A percentile compares a stretch with the other conserved stretches of the same genome.
Conservation (phyloP, 2,888 invertebrate species). For the Napeogenes inachia region DNA sequence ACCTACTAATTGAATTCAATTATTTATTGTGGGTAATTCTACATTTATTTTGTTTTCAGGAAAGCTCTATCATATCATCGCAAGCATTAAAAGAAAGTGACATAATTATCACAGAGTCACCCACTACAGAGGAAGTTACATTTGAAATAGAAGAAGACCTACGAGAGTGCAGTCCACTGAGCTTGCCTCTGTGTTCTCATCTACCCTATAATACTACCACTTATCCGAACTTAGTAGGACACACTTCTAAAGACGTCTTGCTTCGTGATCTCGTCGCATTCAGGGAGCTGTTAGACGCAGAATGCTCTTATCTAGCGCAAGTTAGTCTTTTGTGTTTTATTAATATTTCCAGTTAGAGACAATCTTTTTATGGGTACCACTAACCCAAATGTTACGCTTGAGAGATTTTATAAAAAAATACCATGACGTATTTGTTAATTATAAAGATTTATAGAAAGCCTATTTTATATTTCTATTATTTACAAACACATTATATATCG, state of each 20-base stretch:
- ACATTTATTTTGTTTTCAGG: slow-evolving; percentile 44
- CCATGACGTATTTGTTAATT: too few relatives aligned
- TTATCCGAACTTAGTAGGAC: slow-evolving; percentile 88
- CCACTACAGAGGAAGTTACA: slow-evolving; percentile 60
- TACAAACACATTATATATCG: too few relatives aligned
- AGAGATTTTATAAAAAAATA: slow-evolving; percentile 9
- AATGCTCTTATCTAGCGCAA: slow-evolving; percentile 91
- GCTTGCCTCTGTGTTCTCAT: slow-evolving; percentile 82
- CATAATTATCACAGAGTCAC: slow-evolving; percentile 53
- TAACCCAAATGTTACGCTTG: slow-evolving; percentile 15
- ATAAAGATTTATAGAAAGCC: too few relatives aligned
- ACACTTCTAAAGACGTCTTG: slow-evolving; percentile 80
- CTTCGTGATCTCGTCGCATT: slow-evolving; percentile 86
- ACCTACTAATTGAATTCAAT: too few relatives aligned
- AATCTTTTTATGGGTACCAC: slow-evolving; percentile 8
- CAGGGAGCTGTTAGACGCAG: slow-evolving; percentile 91
- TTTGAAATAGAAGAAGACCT: slow-evolving; percentile 74
- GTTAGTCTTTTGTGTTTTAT: slow-evolving; percentile 37
- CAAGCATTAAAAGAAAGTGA: slow-evolving; percentile 62
- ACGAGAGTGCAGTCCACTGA: slow-evolving; percentile 82
- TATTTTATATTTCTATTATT: too few relatives aligned
- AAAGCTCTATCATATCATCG: slow-evolving; percentile 68
- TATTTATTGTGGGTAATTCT: too few relatives aligned
- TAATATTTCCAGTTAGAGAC: slow-evolving; percentile 1
- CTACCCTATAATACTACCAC: slow-evolving; percentile 88